A percentile compares a stretch with the other conserved stretches of the same genome.
Conservation (phyloP, 1,140 invertebrate species). For the Aethina tumida region DNA sequence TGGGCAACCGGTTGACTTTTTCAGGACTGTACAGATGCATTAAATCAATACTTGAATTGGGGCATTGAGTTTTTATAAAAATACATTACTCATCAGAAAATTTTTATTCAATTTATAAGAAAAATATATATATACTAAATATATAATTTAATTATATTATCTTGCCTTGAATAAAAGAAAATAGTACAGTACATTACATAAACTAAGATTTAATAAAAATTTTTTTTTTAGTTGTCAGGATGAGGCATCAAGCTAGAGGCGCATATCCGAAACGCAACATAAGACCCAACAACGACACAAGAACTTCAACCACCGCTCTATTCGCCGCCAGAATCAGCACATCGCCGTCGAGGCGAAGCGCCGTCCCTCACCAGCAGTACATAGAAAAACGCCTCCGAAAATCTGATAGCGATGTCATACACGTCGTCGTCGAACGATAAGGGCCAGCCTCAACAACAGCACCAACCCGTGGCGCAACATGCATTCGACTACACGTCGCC, state of each 20-base stretch:
- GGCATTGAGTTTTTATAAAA: background rate
- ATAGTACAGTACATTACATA: too few species aligned
- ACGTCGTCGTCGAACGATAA: slow-evolving; percentile 1
- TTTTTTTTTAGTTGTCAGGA: too few species aligned
- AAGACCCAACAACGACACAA: slow-evolving; percentile 1
- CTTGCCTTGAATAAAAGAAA: too few species aligned
- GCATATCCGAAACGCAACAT: background rate
- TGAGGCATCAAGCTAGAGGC: too few species aligned
- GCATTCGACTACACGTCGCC: slow-evolving; percentile 30
- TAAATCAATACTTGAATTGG: background rate
- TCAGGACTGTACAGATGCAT: background rate
- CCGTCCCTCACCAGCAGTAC: slow-evolving; percentile 11
- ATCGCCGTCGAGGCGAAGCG: background rate
- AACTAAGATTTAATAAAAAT: too few species aligned
- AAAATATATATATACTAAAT: too few species aligned
- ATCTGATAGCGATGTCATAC: slow-evolving; percentile 23
- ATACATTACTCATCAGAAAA: slow-evolving; percentile 2
- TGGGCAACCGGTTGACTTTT: background rate
- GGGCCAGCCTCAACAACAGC: slow-evolving; percentile 13
- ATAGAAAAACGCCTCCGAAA: slow-evolving; percentile 17
- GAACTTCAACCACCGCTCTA: too few species aligned
- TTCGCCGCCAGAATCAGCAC: slow-evolving; percentile 12
- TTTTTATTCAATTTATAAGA: too few species aligned
- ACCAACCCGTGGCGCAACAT: slow-evolving; percentile 24
- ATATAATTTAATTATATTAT: too few species aligned